Base-by-base conservation (phyloP, 2,797 vertebrate genomes). In the Halcyon smyrnensis region DNA sequence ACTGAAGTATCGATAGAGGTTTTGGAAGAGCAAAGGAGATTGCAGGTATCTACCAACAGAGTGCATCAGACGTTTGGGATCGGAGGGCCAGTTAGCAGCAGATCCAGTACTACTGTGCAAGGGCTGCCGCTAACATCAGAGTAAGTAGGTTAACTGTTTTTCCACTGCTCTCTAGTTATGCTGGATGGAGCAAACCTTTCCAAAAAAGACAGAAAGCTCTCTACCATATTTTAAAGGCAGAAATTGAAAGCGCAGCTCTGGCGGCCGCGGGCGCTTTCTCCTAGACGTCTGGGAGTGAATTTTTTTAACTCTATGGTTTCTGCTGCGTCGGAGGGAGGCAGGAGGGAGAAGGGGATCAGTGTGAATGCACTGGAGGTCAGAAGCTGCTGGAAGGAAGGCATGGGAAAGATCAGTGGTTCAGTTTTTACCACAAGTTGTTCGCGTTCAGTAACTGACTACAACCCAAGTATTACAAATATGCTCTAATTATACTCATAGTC, bases 381-480 rank as follows among this genome's bases (percentile, higher is more conserved):
- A 88, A 89, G 89, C 92, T 81, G 78, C 83, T 87, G 94, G 95
- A 96, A 96, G 87, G 95, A 94, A 98, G 94, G 96, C 98, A 96
- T 98, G 98, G 98, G 98, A 98, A 98, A 97, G 97, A 98, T 94
- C 95, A 89, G 87, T 85, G 93, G 93, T 95, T 97, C 97, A 91
- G 87, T 93, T 96, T 96, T 95, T 90, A 94, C 95, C 96, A 84
- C 95, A 92, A 96, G 97, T 97, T 98, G 96, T 96, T 98, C 97
- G 94, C 3, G 1, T 95, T 98, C 95, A 85, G 97, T 95, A 97
- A 98, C 96, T 96, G 96, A 97, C 97, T 98, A 85, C 64, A 87
- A 96, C 97, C 96, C 95, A 98, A 97, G 93, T 98, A 98, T 98
- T 98, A 97, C 98, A 98, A 98, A 97, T 98, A 98, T 98, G 98